Evolutionary conservation across 2,113 vertebrate genomes (phyloP), one percentile per base, ranked within the genome.

Genomic region (Sakesphorus luctuosus): DNA sequence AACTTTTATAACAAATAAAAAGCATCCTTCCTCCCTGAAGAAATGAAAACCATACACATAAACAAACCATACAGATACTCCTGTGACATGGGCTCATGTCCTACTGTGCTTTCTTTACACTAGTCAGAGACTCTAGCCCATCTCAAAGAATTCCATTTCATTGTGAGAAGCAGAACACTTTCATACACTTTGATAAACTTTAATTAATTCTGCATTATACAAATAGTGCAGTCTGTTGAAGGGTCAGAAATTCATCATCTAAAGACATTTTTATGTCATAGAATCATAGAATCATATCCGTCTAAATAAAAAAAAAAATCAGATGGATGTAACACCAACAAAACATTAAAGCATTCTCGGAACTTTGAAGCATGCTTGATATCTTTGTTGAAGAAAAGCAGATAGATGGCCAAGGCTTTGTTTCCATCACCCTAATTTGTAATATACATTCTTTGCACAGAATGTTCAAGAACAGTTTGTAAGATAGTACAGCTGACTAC

Each of bases 361-460:
- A 85, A 33, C 18, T 89, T 90, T 50, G 16, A 74, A 72, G 84
- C 8, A 49, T 35, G 16, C 5, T n/a, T 40, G 18, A 76, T 65
- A 91, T 68, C 62, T 88, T 91, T 81, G 26, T 53, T 90, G 44
- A 63, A 96, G 29, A 77, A 95, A 93, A 95, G 71, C 36, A 83
- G 26, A 75, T 65, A 71, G 44, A 65, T 56, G 21, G 12, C 11
- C 52, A 90, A 80, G 6, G 43, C 46, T 89, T 63, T 50, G 20
- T 67, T 97, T 93, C 29, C 18, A 11, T 74, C 82, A 74, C 66
- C 35, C 18, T 66, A 58, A 72, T 80, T 81, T 24, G 2, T 66
- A 58, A 61, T 35, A 79, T 1, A 84, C 1, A 49, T 44, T 44
- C 14, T 68, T 92, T 59, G 6, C 28, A 71, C 24, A 78, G 38